Conservation (phyloP, 2,113 vertebrate species). For the Oreamnos americanus region DNA sequence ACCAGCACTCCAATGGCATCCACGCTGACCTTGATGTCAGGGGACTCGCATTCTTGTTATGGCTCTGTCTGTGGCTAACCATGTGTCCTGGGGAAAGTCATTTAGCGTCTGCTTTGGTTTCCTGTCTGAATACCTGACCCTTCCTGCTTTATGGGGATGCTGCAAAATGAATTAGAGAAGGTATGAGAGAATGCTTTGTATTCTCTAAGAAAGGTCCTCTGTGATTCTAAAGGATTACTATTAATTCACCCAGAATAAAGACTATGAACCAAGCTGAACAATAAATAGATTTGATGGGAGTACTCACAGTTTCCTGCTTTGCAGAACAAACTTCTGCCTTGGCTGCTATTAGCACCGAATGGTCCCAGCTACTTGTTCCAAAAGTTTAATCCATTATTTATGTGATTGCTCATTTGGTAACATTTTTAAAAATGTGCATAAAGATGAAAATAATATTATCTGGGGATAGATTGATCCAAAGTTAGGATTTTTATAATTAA, state of each 20-base stretch:
- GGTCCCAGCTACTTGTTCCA: not conserved
- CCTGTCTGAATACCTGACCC: constrained; percentile 70
- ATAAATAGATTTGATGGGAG: constrained; percentile 46
- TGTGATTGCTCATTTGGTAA: constrained; percentile 10
- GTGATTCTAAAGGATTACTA: constrained; percentile 49
- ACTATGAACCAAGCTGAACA: constrained; percentile 39
- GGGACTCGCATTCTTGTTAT: constrained; percentile 51
- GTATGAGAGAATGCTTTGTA: constrained; percentile 65
- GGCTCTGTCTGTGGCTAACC: constrained; percentile 57
- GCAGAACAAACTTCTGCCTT: not conserved
- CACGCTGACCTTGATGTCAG: constrained; percentile 43
- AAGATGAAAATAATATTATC: constrained; percentile 36
- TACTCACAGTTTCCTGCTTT: not conserved
- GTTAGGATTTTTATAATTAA: constrained; percentile 37
- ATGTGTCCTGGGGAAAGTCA: constrained; percentile 48
- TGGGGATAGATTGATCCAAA: not conserved
- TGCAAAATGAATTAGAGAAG: constrained; percentile 30
- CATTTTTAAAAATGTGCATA: constrained; percentile 13
- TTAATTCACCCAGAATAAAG: constrained; percentile 44
- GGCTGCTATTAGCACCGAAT: not conserved
- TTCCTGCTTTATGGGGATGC: constrained; percentile 40
- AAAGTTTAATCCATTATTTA: constrained; percentile 42
- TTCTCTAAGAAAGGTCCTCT: constrained; percentile 45
- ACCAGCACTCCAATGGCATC: constrained; percentile 6
- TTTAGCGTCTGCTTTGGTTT: constrained; percentile 61